Conservation (phyloP, 1,140 invertebrate genomes). For the Pristionchus pacificus region DNA sequence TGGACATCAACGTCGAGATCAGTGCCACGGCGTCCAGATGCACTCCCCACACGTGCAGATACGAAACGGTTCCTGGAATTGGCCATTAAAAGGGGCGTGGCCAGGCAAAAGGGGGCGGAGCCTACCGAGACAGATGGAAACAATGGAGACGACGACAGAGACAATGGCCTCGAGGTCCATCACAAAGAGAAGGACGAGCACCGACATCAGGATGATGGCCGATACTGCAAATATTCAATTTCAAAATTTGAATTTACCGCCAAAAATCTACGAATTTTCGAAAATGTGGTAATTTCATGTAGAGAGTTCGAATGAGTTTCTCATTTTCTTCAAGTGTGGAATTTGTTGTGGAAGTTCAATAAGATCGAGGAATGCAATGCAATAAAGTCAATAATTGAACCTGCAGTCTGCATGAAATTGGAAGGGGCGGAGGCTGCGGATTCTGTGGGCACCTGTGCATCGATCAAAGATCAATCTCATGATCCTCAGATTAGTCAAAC, state of each 20-base stretch:
- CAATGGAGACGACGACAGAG: constrained; percentile 48
- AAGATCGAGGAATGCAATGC: no score
- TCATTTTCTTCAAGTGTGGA: no score
- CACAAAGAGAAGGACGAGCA: constrained; percentile 49
- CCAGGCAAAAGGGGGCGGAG: neutral
- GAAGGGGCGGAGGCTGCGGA: constrained; percentile 46
- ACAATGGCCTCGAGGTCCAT: constrained; percentile 49
- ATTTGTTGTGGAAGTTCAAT: no score
- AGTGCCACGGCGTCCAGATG: constrained; percentile 53
- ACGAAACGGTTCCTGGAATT: constrained; percentile 43
- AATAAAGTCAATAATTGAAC: no score
- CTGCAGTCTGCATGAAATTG: constrained; percentile 50
- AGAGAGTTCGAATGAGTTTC: no score
- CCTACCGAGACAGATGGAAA: constrained; percentile 46
- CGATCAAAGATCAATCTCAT: neutral
- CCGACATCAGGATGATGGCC: constrained; percentile 48
- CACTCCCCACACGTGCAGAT: constrained; percentile 51
- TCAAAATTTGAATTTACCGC: neutral
- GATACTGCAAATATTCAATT: constrained; percentile 51
- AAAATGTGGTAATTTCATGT: neutral
- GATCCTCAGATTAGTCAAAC: neutral
- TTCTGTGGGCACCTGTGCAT: constrained; percentile 50
- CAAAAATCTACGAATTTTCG: neutral
- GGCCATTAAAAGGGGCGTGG: neutral
- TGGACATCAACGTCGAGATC: constrained; percentile 50